phyloP scores from a whole-genome alignment of 2,888 invertebrate genomes.

The Argynnis bischoffii region DNA sequence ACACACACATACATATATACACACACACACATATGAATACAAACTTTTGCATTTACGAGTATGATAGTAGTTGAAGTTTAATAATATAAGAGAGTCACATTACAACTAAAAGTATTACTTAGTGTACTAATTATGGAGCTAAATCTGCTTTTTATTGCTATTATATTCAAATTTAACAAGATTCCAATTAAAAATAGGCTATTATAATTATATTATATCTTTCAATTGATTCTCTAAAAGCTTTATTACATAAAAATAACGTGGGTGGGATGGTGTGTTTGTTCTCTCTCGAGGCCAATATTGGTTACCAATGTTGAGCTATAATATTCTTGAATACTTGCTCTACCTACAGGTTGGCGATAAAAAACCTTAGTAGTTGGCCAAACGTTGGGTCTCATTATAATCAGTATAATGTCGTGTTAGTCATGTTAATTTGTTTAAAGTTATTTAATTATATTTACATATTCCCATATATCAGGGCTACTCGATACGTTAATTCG shows the following conservation, averaged over 20 bases:
- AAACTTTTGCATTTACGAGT: no score
- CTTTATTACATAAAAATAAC: conserved; percentile 26
- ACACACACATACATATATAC: no score
- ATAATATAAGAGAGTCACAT: no score
- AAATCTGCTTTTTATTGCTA: background rate
- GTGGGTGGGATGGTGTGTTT: conserved; percentile 28
- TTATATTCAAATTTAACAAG: conserved; percentile 10
- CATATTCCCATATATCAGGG: conserved; percentile 66
- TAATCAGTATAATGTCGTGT: conserved; percentile 39
- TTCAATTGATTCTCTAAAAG: conserved; percentile 29
- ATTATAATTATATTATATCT: conserved; percentile 13
- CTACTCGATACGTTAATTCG: conserved; percentile 61
- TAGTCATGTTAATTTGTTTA: conserved; percentile 39
- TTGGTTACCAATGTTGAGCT: background rate
- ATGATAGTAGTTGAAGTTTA: no score
- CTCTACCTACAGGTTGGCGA: background rate
- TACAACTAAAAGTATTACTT: no score
- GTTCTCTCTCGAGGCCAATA: background rate
- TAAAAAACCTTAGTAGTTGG: background rate
- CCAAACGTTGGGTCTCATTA: conserved; percentile 20
- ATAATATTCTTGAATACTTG: background rate
- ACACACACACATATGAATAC: no score
- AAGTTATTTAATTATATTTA: conserved; percentile 51
- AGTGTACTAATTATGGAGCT: background rate
- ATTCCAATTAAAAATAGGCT: conserved; percentile 21